Base-by-base conservation (phyloP, 2,888 invertebrate genomes). In the Drosophila nigritarsus region DNA sequence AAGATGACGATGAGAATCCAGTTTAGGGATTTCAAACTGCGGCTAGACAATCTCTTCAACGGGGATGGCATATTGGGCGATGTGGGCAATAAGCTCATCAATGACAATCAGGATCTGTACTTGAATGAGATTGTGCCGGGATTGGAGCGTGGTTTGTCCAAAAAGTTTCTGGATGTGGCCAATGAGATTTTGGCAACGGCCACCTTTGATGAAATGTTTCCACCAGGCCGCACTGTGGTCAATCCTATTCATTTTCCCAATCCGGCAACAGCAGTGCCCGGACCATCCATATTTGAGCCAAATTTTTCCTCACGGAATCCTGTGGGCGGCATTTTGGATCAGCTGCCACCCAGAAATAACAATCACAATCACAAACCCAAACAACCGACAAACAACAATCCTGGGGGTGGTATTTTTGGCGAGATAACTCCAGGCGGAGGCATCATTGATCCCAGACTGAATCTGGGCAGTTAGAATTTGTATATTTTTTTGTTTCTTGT, bases 191-290 rank as follows among this genome's bases (percentile, higher is more conserved):
- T 93, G 61, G 83, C 83, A 24, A 90, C 90, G 8, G 92, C 93
- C 0, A 93, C 93, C 6, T 93, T 88, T 45, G 93, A 93, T 80
- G 93, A 93, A 87, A 92, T 93, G 93, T 93, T 93, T 75, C 93
- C 93, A n/a, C 79, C 86, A 0, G 75, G 83, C 11, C 82, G 82
- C 32, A 86, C 86, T 32, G 50, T 86, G 7, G 51, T 88, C 1
- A 86, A 86, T 50, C 85, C 85, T 15, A 83, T 85, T 24, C 36
- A 65, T 9, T 83, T 78, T 40, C 83, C 88, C 20, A 58, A 70
- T 6, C 70, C 69, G 0, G 30, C 36, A 2, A 3, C 68, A 27
- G 36, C 63, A 1, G 60, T 30, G 7, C 45, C 65, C 0, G 82
- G 88, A 18, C 85, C 85, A 38, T 15, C 64, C 20, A 88, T 86